phyloP scores from a whole-genome alignment of 2,888 invertebrate species.

The Sinhomidia bicolor region DNA sequence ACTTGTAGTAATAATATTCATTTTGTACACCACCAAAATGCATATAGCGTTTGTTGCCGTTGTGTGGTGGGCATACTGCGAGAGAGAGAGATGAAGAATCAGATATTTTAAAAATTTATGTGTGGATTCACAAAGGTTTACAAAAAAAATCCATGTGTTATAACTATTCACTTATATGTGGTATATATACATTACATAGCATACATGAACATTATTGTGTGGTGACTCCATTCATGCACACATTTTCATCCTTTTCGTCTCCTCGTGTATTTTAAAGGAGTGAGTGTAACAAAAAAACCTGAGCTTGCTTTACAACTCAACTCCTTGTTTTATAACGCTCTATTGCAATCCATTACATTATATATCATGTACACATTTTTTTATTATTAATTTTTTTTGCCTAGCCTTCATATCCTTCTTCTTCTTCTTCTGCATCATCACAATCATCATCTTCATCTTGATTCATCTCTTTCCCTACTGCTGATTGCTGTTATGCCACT shows the following conservation, averaged over 20 bases:
- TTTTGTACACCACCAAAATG: not conserved
- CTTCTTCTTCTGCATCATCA: conserved; percentile 14
- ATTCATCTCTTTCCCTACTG: conserved; percentile 54
- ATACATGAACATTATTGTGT: conserved; percentile 9
- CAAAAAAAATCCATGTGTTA: not conserved
- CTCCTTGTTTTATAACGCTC: conserved; percentile 62
- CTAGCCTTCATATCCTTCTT: conserved; percentile 58
- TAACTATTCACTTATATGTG: not conserved
- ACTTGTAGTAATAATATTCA: not conserved
- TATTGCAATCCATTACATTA: conserved; percentile 59
- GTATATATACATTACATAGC: not conserved
- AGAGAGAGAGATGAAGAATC: conserved; percentile 21
- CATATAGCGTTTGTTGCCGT: not conserved
- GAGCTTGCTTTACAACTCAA: conserved; percentile 64
- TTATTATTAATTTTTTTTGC: conserved; percentile 38
- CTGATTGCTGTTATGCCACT: conserved; percentile 58
- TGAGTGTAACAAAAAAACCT: conserved; percentile 41
- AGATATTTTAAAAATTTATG: conserved; percentile 58
- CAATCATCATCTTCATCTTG: conserved; percentile 4
- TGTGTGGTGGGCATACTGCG: not conserved
- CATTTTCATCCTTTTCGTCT: conserved; percentile 32
- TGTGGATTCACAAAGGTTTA: conserved; percentile 43
- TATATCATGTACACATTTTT: conserved; percentile 4
- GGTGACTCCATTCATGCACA: not conserved
- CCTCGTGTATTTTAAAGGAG: conserved; percentile 27